Percentiles rank a stretch among this genome's conserved stretches.
Conservation (phyloP, 2,113 vertebrate species). For the Actenoides hombroni region DNA sequence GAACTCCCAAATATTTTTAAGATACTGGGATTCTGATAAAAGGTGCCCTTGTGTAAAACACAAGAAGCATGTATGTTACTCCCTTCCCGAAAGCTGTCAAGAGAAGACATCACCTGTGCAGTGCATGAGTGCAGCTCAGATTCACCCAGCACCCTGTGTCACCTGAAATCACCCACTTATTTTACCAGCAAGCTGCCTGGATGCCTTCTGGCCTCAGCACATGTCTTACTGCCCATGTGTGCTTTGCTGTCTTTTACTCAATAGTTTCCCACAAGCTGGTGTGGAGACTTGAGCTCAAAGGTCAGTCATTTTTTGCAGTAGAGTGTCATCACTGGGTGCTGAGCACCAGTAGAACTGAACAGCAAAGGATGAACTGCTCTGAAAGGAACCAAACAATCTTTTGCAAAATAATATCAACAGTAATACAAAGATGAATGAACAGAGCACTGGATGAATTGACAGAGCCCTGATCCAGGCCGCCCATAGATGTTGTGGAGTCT, state of each 20-base stretch:
- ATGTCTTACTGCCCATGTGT: background rate
- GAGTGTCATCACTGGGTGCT: background rate
- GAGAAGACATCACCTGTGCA: background rate
- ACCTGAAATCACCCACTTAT: background rate
- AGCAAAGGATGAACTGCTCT: background rate
- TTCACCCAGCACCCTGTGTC: background rate
- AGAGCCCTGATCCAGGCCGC: background rate
- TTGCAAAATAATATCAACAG: background rate
- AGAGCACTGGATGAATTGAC: background rate
- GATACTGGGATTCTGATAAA: background rate
- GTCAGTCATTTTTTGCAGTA: background rate
- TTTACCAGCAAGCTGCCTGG: background rate
- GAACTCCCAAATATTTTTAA: background rate
- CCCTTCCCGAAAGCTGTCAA: background rate
- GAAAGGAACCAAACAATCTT: background rate
- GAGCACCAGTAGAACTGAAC: background rate
- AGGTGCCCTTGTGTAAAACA: background rate
- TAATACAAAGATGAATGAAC: background rate
- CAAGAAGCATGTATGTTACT: rapidly evolving
- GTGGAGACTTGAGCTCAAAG: background rate
- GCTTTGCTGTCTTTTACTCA: rapidly evolving
- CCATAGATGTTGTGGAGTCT: background rate
- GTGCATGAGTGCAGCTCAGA: background rate
- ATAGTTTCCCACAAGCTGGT: background rate
- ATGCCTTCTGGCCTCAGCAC: background rate